A percentile compares a stretch with the other conserved stretches of the same genome.
These are phyloP conservation scores for Psammodynastes pulverulentus DNA, from an alignment of 2,113 vertebrate genomes.

Conservation along the genomic window DNA sequence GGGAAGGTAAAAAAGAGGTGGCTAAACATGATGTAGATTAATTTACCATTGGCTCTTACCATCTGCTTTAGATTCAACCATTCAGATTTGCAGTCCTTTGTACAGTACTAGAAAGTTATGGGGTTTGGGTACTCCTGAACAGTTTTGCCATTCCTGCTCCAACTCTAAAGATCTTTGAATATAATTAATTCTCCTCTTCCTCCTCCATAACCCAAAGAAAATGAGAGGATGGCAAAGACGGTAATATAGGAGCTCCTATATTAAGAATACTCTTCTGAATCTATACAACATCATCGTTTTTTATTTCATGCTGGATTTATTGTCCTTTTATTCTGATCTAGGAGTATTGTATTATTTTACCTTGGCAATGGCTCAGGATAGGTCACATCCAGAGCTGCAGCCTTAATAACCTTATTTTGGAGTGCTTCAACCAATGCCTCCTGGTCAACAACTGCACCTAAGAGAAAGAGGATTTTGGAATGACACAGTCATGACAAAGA, in stretches of 20 bases:
- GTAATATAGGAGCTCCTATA: not conserved
- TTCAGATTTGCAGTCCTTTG: not conserved
- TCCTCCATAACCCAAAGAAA: not conserved
- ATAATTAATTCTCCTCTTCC: not conserved
- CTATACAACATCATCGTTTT: not conserved
- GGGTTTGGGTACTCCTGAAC: not conserved
- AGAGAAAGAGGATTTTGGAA: not conserved
- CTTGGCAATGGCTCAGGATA: conserved; percentile 81
- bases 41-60: not conserved
- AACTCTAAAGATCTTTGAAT: not conserved
- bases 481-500: not conserved
- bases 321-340: conserved; percentile 16
- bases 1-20: not conserved
- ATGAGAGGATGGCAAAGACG: not conserved
- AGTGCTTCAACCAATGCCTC: conserved; percentile 77
- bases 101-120: not conserved
- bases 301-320: not conserved
- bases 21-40: not conserved
- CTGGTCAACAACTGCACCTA: conserved; percentile 80
- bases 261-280: not conserved
- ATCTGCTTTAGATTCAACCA: not conserved
- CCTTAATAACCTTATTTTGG: conserved; percentile 66
- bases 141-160: not conserved
- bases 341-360: conserved; percentile 48
- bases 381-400: conserved; percentile 77